Conservation (phyloP, 2,888 invertebrate species). For the Miltochrista miniata region DNA sequence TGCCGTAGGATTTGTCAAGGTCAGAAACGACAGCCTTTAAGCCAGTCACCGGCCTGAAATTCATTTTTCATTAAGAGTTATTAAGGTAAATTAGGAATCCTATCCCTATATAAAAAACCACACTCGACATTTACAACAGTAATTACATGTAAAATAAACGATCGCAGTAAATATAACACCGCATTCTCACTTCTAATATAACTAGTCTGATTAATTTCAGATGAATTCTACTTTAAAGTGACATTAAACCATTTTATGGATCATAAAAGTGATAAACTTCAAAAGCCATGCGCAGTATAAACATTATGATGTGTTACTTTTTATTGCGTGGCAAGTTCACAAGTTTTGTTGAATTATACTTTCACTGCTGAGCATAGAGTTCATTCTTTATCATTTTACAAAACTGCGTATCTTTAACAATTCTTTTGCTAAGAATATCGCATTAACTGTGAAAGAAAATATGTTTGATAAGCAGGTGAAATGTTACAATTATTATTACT, state of each 20-base stretch:
- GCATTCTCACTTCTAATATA: constrained; percentile 22
- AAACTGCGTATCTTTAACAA: constrained; percentile 5
- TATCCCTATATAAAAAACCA: too few species aligned
- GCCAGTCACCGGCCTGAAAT: too few species aligned
- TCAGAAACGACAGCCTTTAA: too few species aligned
- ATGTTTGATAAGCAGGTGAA: constrained; percentile 19
- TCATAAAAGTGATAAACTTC: constrained; percentile 42
- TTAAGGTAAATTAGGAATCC: too few species aligned
- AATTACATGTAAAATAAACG: constrained; percentile 22
- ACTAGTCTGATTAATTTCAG: constrained; percentile 20
- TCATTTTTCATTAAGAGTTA: too few species aligned
- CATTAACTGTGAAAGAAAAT: constrained; percentile 26
- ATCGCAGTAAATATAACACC: constrained; percentile 18
- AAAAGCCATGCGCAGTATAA: constrained; percentile 35
- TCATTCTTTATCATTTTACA: neutral
- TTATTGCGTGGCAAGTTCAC: neutral
- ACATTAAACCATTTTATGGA: constrained; percentile 39
- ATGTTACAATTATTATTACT: neutral
- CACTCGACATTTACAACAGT: neutral
- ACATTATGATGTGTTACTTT: constrained; percentile 26
- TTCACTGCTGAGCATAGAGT: accelerated
- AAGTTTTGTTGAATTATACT: constrained; percentile 2
- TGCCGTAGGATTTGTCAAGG: too few species aligned
- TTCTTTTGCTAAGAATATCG: constrained; percentile 21
- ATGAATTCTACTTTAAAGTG: constrained; percentile 25